Base-by-base conservation (phyloP, 2,888 invertebrate species). In the Oscheius sp. region DNA sequence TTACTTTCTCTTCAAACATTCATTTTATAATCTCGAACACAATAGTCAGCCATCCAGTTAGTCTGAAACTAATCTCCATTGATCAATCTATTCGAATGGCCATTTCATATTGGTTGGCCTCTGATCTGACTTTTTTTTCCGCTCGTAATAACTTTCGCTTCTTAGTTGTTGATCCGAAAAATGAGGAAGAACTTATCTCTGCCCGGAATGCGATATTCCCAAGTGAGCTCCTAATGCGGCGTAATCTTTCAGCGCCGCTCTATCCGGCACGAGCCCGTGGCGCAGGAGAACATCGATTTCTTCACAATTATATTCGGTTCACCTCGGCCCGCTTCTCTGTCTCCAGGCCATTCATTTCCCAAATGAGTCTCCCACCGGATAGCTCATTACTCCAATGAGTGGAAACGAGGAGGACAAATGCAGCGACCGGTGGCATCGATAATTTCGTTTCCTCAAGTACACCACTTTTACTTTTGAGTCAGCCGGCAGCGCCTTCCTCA, bases 211-310 rank as follows among this genome's bases (percentile, higher is more conserved):
- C 61, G 51, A 64, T 49, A 63, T 63, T 49, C 51, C 50, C 51
- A 51, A 47, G 63, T 64, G 63, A 36, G 63, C 49, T 49, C 44
- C 49, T 64, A 49, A 64, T 64, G 51, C 63, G 61, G 63, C 63
- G 59, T 59, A 38, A 44, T 44, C 41, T 59, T 59, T 26, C 38
- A 44, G 59, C 54, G 54, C 32, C 33, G 54, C 54, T 54, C 54
- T 54, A 32, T 33, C 12, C 33, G n/a, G n/a, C n/a, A n/a, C n/a
- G n/a, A n/a, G n/a, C n/a, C n/a, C 47, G 47, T 47, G 47, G 47
- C 36, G 36, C 54, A 32, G 54, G 30, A 54, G 54, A 54, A 54
- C 44, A 59, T 59, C 59, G 28, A 59, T 44, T 59, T 59, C 41
- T 44, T 26, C 26, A 41, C 57, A 38, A 59, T 59, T 26, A 59